Conservation (phyloP, 2,113 vertebrate genomes). For the Sarotherodon lohbergeri region DNA sequence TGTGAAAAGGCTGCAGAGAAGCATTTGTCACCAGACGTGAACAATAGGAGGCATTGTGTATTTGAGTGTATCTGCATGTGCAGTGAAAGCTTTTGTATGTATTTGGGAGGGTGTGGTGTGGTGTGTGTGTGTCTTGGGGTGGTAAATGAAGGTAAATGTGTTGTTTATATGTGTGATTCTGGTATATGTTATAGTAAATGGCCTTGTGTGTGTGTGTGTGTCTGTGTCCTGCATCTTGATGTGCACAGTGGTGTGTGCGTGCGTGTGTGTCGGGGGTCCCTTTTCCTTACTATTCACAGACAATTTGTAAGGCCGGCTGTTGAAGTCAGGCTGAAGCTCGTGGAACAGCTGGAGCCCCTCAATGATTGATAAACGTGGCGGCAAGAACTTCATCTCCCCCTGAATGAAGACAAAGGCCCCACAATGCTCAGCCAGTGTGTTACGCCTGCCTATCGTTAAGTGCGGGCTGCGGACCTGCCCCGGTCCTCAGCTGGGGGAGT, state of each 20-base stretch:
- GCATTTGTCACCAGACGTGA: slow-evolving; percentile 95
- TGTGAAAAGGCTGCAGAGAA: slow-evolving; percentile 83
- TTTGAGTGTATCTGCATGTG: slow-evolving; percentile 16
- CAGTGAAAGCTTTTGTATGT: not conserved
- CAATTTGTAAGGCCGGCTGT: slow-evolving; percentile 99
- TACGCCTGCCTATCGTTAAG: slow-evolving; percentile 96
- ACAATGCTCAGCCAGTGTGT: slow-evolving; percentile 91
- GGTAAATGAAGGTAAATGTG: not conserved
- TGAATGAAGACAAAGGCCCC: slow-evolving; percentile 99
- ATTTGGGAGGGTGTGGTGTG: not conserved
- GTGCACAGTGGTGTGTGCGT: not conserved
- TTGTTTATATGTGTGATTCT: not conserved
- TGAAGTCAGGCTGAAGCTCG: slow-evolving; percentile 91
- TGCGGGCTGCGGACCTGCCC: slow-evolving; percentile 86
- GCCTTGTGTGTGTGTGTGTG: slow-evolving; percentile 1
- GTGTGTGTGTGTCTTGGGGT: not conserved
- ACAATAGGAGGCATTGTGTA: slow-evolving; percentile 77
- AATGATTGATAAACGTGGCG: slow-evolving; percentile 99
- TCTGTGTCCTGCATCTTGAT: not conserved
- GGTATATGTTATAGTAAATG: not conserved
- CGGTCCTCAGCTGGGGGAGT: slow-evolving; percentile 94
- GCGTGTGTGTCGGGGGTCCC: slow-evolving; percentile 60
- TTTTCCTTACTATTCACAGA: slow-evolving; percentile 92
- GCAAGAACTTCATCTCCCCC: slow-evolving; percentile 96
- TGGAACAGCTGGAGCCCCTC: slow-evolving; percentile 98